Conservation (phyloP, 2,888 invertebrate species). For the Pyrrhia umbra region DNA sequence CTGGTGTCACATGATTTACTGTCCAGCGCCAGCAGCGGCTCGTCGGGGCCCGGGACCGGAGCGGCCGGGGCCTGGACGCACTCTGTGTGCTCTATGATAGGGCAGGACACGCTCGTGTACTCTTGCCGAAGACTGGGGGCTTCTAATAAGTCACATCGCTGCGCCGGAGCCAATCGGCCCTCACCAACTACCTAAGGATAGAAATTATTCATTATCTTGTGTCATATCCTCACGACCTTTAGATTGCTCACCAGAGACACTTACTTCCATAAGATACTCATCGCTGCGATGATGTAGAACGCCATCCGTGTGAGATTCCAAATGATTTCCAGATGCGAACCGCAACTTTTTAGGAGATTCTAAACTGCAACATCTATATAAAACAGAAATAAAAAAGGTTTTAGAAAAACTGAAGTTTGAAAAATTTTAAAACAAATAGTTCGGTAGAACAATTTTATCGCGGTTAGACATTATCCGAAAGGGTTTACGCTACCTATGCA, state of each 20-base stretch:
- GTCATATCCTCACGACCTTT: background rate
- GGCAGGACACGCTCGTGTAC: constrained; percentile 92
- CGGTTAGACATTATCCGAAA: too few relatives aligned
- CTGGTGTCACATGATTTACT: constrained; percentile 28
- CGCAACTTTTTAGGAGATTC: constrained; percentile 96
- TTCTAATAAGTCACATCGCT: constrained; percentile 85
- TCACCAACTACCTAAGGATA: constrained; percentile 89
- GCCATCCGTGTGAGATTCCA: constrained; percentile 90
- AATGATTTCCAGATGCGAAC: constrained; percentile 93
- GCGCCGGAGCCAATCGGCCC: constrained; percentile 87
- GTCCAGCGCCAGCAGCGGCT: constrained; percentile 53
- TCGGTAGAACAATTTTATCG: too few relatives aligned
- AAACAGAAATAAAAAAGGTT: constrained; percentile 39
- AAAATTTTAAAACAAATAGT: too few relatives aligned
- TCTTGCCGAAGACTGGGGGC: constrained; percentile 87
- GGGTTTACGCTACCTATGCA: constrained; percentile 79
- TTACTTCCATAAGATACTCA: constrained; percentile 88
- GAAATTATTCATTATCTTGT: background rate
- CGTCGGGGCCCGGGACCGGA: constrained; percentile 38
- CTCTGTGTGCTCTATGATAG: constrained; percentile 91
- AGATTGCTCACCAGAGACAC: constrained; percentile 1
- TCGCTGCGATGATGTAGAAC: constrained; percentile 88
- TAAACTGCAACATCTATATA: constrained; percentile 94
- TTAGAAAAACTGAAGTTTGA: background rate
- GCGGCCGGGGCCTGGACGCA: constrained; percentile 45